Percentiles rank a stretch among this genome's conserved stretches.
phyloP scores from a whole-genome alignment of 2,888 invertebrate species.

The Eristalis pertinax region DNA sequence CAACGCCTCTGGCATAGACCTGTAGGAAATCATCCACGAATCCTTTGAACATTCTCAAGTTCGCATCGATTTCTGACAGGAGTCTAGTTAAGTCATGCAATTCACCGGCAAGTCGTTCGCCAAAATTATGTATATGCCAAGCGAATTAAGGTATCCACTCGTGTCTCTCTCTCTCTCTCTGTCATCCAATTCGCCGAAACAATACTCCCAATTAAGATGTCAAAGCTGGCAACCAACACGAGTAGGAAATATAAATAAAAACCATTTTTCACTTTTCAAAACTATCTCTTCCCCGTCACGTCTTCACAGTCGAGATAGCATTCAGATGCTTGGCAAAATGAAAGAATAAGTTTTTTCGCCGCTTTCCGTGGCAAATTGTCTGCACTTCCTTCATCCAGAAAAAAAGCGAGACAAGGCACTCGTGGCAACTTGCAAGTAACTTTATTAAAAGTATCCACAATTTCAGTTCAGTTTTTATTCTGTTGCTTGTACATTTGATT shows the following conservation, averaged over 20 bases:
- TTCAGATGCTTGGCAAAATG: neutral
- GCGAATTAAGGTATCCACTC: neutral
- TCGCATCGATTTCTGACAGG: no score
- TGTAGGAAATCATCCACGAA: no score
- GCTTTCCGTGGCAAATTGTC: conserved; percentile 33
- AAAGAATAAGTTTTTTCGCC: conserved; percentile 28
- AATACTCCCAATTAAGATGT: conserved; percentile 5
- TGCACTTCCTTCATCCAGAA: conserved; percentile 23
- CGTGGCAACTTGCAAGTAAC: conserved; percentile 26
- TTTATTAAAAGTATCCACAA: conserved; percentile 52
- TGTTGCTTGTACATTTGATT: conserved; percentile 32
- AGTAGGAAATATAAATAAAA: conserved; percentile 21
- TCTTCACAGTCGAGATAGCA: conserved; percentile 5
- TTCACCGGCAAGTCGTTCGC: neutral
- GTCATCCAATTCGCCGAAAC: neutral
- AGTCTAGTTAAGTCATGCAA: no score
- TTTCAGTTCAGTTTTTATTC: conserved; percentile 7
- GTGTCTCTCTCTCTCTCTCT: no score
- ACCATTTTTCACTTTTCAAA: conserved; percentile 17
- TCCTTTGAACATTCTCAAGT: no score
- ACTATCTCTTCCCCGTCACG: neutral
- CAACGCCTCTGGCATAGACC: no score
- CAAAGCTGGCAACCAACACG: neutral
- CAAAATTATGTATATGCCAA: neutral
- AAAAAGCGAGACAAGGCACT: neutral